A percentile compares a stretch with the other conserved stretches of the same genome.
Conservation (phyloP, 2,797 vertebrate species). For the Cirrhinus mrigala region DNA sequence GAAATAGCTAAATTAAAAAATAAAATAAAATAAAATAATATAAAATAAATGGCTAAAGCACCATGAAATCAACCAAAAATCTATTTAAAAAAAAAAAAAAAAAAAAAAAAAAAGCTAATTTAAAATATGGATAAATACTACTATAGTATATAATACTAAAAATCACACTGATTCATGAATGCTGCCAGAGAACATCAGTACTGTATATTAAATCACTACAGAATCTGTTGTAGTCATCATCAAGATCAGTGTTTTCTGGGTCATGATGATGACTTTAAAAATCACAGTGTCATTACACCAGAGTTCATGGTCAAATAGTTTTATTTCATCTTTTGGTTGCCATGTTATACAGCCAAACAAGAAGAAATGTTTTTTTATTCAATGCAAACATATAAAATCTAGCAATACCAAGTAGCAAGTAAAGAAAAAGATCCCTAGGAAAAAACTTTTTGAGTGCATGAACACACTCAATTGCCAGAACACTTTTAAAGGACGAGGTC, state of each 20-base stretch:
- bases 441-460: background rate
- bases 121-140: no score
- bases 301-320: background rate
- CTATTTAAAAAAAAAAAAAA: no score
- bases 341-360: slow-evolving; percentile 17
- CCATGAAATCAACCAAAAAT: no score
- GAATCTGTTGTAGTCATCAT: background rate
- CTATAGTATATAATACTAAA: no score
- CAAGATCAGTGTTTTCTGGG: background rate
- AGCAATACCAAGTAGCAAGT: slow-evolving; percentile 16
- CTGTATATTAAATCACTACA: no score
- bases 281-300: background rate
- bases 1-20: no score
- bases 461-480: slow-evolving; percentile 12
- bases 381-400: slow-evolving; percentile 34
- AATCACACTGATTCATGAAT: no score
- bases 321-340: slow-evolving; percentile 33
- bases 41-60: no score
- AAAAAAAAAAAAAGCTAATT: no score
- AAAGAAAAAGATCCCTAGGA: slow-evolving; percentile 1
- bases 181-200: no score
- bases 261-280: background rate
- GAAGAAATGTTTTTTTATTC: slow-evolving; percentile 4
- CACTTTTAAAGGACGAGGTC: background rate
- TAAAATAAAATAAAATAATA: no score